A percentile compares a stretch with the other conserved stretches of the same genome.
These are phyloP conservation scores for Phoronis australis DNA, from an alignment of 2,888 invertebrate species.

Conservation along the genomic window DNA sequence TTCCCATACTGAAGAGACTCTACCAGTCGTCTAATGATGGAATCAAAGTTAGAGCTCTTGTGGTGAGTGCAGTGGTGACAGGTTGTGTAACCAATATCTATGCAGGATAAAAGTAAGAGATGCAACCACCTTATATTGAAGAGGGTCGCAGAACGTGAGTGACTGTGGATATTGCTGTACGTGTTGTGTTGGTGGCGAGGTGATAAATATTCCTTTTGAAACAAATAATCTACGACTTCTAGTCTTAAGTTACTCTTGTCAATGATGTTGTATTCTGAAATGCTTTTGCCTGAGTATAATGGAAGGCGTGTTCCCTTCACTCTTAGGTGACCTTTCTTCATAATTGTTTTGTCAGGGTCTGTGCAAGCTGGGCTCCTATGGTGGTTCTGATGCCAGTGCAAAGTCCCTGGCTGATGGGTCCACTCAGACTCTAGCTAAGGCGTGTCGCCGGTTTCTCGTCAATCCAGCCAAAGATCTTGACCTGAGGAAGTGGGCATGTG, in stretches of 20 bases:
- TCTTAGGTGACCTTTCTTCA: too few relatives aligned
- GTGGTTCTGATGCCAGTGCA: slow-evolving; percentile 91
- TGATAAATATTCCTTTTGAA: too few relatives aligned
- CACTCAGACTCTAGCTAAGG: slow-evolving; percentile 83
- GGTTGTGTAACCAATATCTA: too few relatives aligned
- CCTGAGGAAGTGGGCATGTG: slow-evolving; percentile 91
- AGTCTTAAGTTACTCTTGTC: too few relatives aligned
- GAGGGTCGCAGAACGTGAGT: not conserved
- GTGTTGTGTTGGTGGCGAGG: too few relatives aligned
- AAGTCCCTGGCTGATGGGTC: slow-evolving; percentile 94
- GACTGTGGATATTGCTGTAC: not conserved
- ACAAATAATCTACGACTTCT: too few relatives aligned
- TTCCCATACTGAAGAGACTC: slow-evolving; percentile 85
- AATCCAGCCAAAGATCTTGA: slow-evolving; percentile 83
- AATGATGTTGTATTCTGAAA: too few relatives aligned
- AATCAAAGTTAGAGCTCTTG: slow-evolving; percentile 64
- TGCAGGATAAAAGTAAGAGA: too few relatives aligned
- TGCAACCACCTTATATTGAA: not conserved
- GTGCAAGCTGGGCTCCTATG: slow-evolving; percentile 87
- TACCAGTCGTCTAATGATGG: slow-evolving; percentile 86
- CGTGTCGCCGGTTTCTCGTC: slow-evolving; percentile 80
- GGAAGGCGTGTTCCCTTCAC: too few relatives aligned
- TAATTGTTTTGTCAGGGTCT: slow-evolving; percentile 70
- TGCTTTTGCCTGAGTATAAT: too few relatives aligned
- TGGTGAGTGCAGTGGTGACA: slow-evolving; percentile 54